Base-by-base conservation (phyloP, 2,888 invertebrate genomes). In the Odontothrips loti region DNA sequence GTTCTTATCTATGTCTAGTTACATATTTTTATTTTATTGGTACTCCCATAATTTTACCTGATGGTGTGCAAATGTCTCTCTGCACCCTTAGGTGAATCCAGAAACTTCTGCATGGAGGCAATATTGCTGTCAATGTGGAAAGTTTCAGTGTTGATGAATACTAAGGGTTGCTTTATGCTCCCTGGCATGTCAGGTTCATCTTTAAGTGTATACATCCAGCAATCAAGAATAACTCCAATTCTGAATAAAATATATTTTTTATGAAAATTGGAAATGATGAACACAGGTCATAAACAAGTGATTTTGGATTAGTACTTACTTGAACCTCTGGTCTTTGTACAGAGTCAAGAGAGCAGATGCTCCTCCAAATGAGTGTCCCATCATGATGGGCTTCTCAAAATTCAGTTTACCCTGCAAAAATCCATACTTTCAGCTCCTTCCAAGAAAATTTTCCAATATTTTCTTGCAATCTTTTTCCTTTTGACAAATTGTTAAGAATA, bases 351-450 rank as follows among this genome's bases (percentile, higher is more conserved):
- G 85, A 15, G 90, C 88, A 0, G 92, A 91, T 9, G 91, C 90
- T 2, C 90, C 92, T 11, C 93, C 93, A 86, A 93, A 92, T 0
- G 92, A 92, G 86, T 92, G 92, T 2, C 93, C 93, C 84, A 90
- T 89, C 82, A 92, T 87, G 1, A 89, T 87, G 1, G 89, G 84
- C 82, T 86, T 87, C 9, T 87, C 86, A 20, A 89, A 80, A 84
- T 90, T 89, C 80, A 91, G 85, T 51, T 87, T 85, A 8, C 87
- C 89, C 86, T 89, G 86, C 20, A 85, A 85, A 81, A 81, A 4
- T 43, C 79, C 17, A 58, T 78, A 78, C 20, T 47, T 17, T 79
- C 79, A 80, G 80, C 79, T 78, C 43, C 79, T 79, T 29, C 34
- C 43, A 82, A 63, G 34, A 81, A n/a, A 43, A 47, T 79, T 43